Base-by-base conservation (phyloP, 2,113 vertebrate genomes). In the Acanthisitta chloris region DNA sequence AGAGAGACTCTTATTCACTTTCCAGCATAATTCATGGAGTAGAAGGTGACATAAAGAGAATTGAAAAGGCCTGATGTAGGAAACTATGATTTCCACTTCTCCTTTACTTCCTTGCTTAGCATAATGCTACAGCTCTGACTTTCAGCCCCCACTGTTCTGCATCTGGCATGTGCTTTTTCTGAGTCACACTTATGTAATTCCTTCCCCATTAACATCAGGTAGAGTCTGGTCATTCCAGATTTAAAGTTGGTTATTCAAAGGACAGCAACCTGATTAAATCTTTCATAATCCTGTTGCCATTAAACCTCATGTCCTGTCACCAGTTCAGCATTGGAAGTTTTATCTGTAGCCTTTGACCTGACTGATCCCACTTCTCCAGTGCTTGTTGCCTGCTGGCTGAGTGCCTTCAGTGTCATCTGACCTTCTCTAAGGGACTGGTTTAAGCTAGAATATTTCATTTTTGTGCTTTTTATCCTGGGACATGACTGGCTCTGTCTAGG, bases 261-360 rank as follows among this genome's bases (percentile, higher is more conserved):
- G 25, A 86, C 72, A 94, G 46, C 51, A 81, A 49, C 38, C 42
- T 77, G 70, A 85, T 83, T 80, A 89, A 92, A 36, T 65, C 81
- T 94, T 96, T 90, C 76, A 92, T 94, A 95, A 92, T 55, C 20
- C 17, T 65, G 19, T 28, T 73, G 76, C 81, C 57, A 58, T 92
- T 74, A 93, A 69, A 91, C 38, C 26, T 73, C 66, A 51, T 73
- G 33, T 16, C 16, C 51, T 80, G 43, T 43, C 67, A 49, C 51
- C 55, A 71, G 36, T 92, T 87, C 76, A 65, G 70, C 4, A 2
- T n/a, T 26, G 38, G 26, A 74, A 46, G 9, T 14, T 88, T 96
- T 94, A 93, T 73, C 67, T 20, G 2, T 20, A 78, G 64, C 51
- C 59, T 74, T 67, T 94, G 76, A 48, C 46, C 48, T 74, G 51